phyloP scores from a whole-genome alignment of 1,140 invertebrate species.

The Sarcophaga peregrina region DNA sequence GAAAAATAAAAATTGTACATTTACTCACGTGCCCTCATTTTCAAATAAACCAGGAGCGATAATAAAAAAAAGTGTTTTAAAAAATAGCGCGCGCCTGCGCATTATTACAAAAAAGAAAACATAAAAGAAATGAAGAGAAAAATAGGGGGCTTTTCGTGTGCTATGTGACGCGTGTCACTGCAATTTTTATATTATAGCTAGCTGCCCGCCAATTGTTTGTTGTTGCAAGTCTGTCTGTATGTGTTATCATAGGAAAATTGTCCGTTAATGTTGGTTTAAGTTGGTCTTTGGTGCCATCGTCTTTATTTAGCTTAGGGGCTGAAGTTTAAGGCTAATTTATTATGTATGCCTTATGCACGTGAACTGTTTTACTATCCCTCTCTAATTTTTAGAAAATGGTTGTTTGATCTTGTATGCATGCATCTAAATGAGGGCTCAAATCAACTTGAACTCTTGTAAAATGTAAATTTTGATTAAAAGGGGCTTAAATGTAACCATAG shows the following conservation, averaged over 20 bases:
- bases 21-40: slow-evolving; percentile 13
- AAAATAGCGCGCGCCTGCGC: slow-evolving; percentile 22
- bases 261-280: background rate
- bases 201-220: background rate
- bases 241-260: slow-evolving; percentile 3
- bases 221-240: background rate
- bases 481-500: background rate
- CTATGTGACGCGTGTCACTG: slow-evolving; percentile 11
- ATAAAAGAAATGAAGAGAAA: too few species aligned
- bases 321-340: slow-evolving; percentile 5
- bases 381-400: background rate
- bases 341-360: background rate
- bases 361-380: too few species aligned
- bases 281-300: background rate
- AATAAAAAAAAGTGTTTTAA: background rate
- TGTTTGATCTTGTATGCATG: background rate
- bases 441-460: background rate
- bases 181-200: background rate
- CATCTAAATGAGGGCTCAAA: background rate
- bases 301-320: background rate
- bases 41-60: background rate
- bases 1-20: background rate
- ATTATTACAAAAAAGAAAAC: background rate
- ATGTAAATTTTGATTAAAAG: background rate
- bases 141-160: background rate